Evolutionary conservation across 2,113 vertebrate genomes (phyloP), one percentile per base, ranked within the genome.

Genomic region (Phodopus roborovskii): DNA sequence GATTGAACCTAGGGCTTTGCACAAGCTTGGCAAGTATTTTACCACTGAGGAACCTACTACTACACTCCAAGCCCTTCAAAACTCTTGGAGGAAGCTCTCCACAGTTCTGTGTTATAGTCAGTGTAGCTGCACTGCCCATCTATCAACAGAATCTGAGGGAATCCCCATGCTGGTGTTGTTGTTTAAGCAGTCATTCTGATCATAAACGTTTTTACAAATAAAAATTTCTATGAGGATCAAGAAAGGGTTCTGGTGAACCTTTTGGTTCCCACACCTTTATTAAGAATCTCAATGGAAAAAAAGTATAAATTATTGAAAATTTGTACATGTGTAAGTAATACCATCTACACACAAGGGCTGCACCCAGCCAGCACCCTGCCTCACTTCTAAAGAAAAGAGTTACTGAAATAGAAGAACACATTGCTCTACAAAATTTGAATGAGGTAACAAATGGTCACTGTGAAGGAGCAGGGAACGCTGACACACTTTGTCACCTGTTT

Each of bases 151-250:
- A 17, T 70, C 30, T 58, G 36, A 74, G 26, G 82, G 9, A 89
- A 70, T 79, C 78, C 12, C 16, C 74, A 39, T 28, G 26, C 8
- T 17, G 53, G 53, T 15, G 10, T 22, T 50, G 17, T 64, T 75
- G 39, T 71, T 30, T 50, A 91, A 86, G 60, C 2, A 75, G 56
- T 42, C 4, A 92, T 85, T 94, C 62, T 71, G 39, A 64, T 90
- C n/a, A 90, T 71, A 90, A 90, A 90, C 79, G 83, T 87, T 87
- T 95, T 56, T n/a, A 93, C 15, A 88, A 96, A 82, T 64, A 73
- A 91, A 97, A n/a, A 48, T 13, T 45, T 90, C 58, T 13, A 60
- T 42, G 39, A 94, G 45, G 8, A 60, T 75, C 70, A 22, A 81
- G 3, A 64, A 94, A 87, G 7, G 3, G 33, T 20, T 77, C 26